A percentile compares a stretch with the other conserved stretches of the same genome.
These are phyloP conservation scores for Clarias platycephalus DNA, from an alignment of 2,797 vertebrate species.

Conservation along the genomic window DNA sequence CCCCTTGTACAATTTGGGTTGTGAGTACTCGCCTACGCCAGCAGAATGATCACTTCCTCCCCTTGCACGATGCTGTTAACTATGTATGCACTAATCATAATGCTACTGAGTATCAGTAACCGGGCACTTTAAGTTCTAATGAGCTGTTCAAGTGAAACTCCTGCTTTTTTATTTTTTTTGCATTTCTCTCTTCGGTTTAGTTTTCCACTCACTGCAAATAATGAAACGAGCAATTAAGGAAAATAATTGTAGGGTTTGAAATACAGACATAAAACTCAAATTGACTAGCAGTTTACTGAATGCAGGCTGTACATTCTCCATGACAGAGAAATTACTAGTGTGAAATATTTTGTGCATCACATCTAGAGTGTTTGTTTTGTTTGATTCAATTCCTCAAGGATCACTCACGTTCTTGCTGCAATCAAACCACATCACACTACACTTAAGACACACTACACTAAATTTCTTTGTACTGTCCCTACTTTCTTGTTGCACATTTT, in stretches of 20 bases:
- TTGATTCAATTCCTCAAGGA: neutral
- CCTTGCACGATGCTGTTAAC: constrained; percentile 21
- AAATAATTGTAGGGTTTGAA: neutral
- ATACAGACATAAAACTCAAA: neutral
- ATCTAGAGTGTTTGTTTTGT: neutral
- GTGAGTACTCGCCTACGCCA: constrained; percentile 14
- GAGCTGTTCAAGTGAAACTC: neutral
- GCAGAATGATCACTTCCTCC: neutral
- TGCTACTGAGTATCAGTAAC: neutral
- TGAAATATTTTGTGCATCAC: neutral
- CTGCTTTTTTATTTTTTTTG: neutral
- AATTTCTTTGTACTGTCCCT: too few relatives aligned
- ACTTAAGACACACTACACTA: too few relatives aligned
- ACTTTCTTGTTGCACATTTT: too few relatives aligned
- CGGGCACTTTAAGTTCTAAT: neutral
- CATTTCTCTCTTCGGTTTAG: neutral
- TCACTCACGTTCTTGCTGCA: neutral
- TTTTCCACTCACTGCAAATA: neutral
- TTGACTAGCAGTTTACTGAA: too few relatives aligned
- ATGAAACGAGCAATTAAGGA: neutral
- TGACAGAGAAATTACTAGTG: neutral
- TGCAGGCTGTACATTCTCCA: too few relatives aligned
- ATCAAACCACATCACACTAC: neutral
- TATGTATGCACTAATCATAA: neutral
- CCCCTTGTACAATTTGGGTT: neutral